Evolutionary conservation across 2,797 vertebrate species (phyloP).

Genomic region (Siniperca scherzeri): DNA sequence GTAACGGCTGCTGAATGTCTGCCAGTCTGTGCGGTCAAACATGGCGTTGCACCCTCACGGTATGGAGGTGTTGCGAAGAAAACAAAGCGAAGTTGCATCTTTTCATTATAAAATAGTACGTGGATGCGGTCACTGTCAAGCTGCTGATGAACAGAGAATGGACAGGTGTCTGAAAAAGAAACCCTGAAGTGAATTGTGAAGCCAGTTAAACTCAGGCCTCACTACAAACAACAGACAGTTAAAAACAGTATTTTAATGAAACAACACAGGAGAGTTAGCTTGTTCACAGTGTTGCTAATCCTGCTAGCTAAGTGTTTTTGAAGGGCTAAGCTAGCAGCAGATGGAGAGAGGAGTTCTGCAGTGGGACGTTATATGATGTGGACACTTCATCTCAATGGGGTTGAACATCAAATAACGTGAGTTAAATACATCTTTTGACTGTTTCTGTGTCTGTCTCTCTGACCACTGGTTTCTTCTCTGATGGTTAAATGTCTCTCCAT

Average conservation of each 20-base stretch:
- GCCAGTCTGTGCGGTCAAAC: background rate
- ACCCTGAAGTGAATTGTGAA: background rate
- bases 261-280: background rate
- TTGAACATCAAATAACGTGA: background rate
- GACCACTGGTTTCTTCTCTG: background rate
- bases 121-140: background rate
- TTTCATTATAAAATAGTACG: background rate
- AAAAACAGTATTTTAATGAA: too few species aligned
- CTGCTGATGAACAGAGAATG: background rate
- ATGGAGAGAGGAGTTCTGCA: too few species aligned
- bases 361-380: background rate
- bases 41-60: background rate
- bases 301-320: background rate
- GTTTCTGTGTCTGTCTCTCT: background rate
- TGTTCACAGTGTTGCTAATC: background rate
- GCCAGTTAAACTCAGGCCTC: background rate
- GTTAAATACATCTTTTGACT: background rate
- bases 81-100: background rate
- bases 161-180: too few species aligned
- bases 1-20: too few species aligned
- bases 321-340: background rate
- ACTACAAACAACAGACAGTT: background rate
- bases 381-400: background rate
- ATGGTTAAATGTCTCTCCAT: background rate
- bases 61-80: fast-evolving